These are phyloP conservation scores for Echinarachnius parma DNA, from an alignment of 53 echinoderm and acorn worm genomes.

Conservation along the genomic window DNA sequence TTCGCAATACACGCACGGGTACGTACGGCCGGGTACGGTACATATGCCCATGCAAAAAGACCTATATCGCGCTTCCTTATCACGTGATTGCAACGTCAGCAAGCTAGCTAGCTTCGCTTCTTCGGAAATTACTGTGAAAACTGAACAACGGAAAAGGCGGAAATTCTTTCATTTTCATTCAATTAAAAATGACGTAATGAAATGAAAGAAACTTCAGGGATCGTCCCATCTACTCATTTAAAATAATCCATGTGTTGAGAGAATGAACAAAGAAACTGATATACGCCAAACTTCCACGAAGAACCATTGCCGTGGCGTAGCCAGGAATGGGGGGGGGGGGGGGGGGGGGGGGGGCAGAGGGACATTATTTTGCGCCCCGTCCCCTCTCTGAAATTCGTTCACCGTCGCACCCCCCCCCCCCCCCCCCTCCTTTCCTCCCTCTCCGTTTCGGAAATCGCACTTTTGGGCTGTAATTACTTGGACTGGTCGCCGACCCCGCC, in stretches of 20 bases:
- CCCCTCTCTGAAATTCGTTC: background rate
- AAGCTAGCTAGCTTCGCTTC: background rate
- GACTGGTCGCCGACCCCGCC: no score
- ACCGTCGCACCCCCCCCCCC: background rate
- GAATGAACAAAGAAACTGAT: background rate
- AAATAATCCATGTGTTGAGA: background rate
- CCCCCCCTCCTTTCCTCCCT: background rate
- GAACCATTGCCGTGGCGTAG: background rate
- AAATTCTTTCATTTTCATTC: no score
- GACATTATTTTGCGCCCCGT: background rate
- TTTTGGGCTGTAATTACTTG: no score
- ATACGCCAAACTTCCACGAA: background rate
- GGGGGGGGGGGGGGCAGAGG: background rate
- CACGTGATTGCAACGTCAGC: slow-evolving; percentile 41
- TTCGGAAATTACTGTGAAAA: background rate
- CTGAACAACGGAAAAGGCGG: background rate
- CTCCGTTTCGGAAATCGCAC: background rate
- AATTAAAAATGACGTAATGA: no score
- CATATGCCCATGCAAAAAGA: slow-evolving; percentile 27
- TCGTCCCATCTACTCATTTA: background rate
- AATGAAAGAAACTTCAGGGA: no score
- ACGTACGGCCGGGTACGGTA: no score
- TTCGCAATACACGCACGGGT: no score
- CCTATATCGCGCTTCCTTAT: slow-evolving; percentile 6
- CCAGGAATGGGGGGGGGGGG: background rate